These are phyloP conservation scores for Dolichoris vasculosae DNA, from an alignment of 1,140 invertebrate species.

Conservation along the genomic window DNA sequence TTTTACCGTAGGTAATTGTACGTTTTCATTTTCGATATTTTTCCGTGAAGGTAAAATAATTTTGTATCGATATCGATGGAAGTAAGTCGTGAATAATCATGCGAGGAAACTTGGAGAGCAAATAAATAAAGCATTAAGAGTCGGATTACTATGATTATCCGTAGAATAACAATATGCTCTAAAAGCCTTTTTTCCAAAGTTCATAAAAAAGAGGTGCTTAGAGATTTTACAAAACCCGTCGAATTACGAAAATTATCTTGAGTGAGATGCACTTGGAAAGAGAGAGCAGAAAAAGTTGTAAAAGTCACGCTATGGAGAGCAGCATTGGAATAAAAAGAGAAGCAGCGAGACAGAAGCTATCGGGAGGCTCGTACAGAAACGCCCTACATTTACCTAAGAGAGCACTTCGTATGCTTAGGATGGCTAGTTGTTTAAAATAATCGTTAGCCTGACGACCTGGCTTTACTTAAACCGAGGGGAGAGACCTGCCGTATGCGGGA, in stretches of 20 bases:
- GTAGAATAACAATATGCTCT: neutral
- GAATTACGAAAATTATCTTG: neutral
- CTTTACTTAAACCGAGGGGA: slow-evolving; percentile 1
- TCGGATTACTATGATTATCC: too few relatives aligned
- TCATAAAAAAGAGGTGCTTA: neutral
- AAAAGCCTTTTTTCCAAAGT: neutral
- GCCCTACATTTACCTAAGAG: slow-evolving; percentile 68
- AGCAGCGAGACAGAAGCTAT: slow-evolving; percentile 48
- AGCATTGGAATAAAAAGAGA: slow-evolving; percentile 20
- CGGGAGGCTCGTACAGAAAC: slow-evolving; percentile 47
- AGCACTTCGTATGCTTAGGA: slow-evolving; percentile 68
- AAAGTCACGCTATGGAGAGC: neutral
- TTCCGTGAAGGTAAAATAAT: too few relatives aligned
- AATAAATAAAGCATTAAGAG: too few relatives aligned
- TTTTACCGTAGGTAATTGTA: too few relatives aligned
- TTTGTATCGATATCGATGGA: too few relatives aligned
- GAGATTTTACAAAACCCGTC: neutral
- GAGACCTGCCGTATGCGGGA: neutral
- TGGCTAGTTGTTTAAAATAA: slow-evolving; percentile 68
- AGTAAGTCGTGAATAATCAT: too few relatives aligned
- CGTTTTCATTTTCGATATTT: too few relatives aligned
- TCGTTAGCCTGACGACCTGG: slow-evolving; percentile 60
- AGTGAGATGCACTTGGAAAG: neutral
- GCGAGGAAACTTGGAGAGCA: too few relatives aligned
- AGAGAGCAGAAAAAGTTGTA: slow-evolving; percentile 26